Evolutionary conservation across 2,113 vertebrate species (phyloP).

Genomic region (Xenopus tropicalis): UCB_Xtro_10.0 CM004443.2:83416001-83416500

Average conservation of each 20-base stretch:
- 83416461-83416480: too few species aligned
- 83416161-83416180: slow-evolving; percentile 9
- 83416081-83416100: slow-evolving; percentile 12
- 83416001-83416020: neutral
- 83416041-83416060: neutral
- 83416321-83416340: neutral
- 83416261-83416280: slow-evolving; percentile 41
- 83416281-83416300: slow-evolving; percentile 21
- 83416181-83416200: slow-evolving; percentile 23
- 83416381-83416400: neutral
- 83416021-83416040: neutral
- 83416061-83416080: slow-evolving; percentile 18
- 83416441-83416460: too few species aligned
- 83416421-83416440: too few species aligned
- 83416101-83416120: slow-evolving; percentile 8
- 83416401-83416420: too few species aligned
- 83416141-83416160: slow-evolving; percentile 19
- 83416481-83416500: too few species aligned
- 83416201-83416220: neutral
- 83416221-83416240: slow-evolving; percentile 6
- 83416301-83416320: slow-evolving; percentile 13
- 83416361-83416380: slow-evolving; percentile 5
- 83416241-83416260: slow-evolving; percentile 39
- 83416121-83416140: slow-evolving; percentile 8
- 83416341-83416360: neutral